phyloP scores from a whole-genome alignment of 2,113 vertebrate species.

The Lophochroa leadbeateri region DNA sequence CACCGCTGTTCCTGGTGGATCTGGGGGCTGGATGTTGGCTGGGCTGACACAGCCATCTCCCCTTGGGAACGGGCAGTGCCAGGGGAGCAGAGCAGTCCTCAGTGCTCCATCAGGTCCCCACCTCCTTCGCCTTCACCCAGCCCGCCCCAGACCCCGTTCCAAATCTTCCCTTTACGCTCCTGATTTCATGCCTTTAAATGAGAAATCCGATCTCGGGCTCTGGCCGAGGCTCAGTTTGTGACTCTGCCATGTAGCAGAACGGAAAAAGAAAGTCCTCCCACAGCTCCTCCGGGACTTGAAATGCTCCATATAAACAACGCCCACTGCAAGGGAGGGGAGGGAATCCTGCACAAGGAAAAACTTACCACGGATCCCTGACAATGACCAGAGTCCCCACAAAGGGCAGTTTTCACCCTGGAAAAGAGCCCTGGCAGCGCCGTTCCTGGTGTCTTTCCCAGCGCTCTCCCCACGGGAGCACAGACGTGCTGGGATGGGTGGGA shows the following conservation, averaged over 20 bases:
- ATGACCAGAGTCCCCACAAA: background rate
- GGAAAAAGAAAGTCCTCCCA: constrained; percentile 70
- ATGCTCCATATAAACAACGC: constrained; percentile 70
- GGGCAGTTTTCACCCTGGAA: background rate
- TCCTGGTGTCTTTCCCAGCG: background rate
- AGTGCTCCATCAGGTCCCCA: background rate
- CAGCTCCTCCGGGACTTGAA: constrained; percentile 68
- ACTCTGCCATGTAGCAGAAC: constrained; percentile 63
- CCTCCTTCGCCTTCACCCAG: background rate
- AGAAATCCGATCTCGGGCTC: constrained; percentile 52
- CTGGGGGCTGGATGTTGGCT: background rate
- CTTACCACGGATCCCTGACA: constrained; percentile 49
- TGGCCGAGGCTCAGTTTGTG: constrained; percentile 63
- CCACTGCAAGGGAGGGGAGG: constrained; percentile 69
- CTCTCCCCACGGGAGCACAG: background rate
- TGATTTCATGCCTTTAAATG: constrained; percentile 36
- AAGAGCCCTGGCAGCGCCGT: background rate
- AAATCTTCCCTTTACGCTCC: background rate
- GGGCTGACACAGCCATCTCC: background rate
- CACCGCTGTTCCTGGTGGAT: accelerated
- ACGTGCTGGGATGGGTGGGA: background rate
- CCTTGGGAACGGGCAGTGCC: background rate
- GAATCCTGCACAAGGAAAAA: constrained; percentile 65
- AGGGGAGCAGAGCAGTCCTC: background rate
- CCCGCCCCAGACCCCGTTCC: background rate